Percentiles rank a stretch among this genome's conserved stretches.
phyloP scores from a whole-genome alignment of 92 coral and sea anemone genomes.

The Heliopora coerulea region DNA sequence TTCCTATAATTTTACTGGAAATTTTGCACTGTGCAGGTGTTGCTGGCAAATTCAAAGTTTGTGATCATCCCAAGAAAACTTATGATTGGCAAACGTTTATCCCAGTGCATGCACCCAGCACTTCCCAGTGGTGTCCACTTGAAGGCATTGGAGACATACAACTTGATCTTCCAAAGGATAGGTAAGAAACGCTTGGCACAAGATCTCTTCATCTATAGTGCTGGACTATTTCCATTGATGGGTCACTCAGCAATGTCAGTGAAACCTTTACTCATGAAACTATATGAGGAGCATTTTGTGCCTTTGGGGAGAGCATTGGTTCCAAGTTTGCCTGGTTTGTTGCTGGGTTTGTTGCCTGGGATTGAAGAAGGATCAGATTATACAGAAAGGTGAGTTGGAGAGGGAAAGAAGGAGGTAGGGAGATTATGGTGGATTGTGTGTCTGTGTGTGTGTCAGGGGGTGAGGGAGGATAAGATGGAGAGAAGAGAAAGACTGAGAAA shows the following conservation, averaged over 20 bases:
- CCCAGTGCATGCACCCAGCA: conserved; percentile 94
- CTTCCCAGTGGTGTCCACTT: conserved; percentile 94
- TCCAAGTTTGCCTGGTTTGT: conserved; percentile 81
- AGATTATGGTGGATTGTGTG: not conserved
- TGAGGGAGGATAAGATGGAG: not conserved
- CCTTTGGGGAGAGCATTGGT: conserved; percentile 81
- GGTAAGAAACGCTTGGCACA: conserved; percentile 87
- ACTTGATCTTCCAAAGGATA: conserved; percentile 80
- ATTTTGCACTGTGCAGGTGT: conserved; percentile 43
- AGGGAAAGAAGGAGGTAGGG: not conserved
- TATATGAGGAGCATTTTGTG: conserved; percentile 77
- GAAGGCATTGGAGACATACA: conserved; percentile 88
- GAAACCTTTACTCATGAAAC: conserved; percentile 76
- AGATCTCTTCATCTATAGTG: conserved; percentile 85
- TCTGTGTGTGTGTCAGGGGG: no score
- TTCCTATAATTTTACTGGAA: not conserved
- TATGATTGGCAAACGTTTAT: conserved; percentile 81
- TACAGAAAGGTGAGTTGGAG: conserved; percentile 70
- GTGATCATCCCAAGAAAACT: conserved; percentile 84
- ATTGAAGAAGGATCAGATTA: conserved; percentile 98
- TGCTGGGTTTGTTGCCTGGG: conserved; percentile 84
- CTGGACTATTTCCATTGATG: conserved; percentile 84
- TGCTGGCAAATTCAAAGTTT: conserved; percentile 76
- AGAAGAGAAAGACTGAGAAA: not conserved
- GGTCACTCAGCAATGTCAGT: conserved; percentile 97